Evolutionary conservation across 2,797 vertebrate genomes (phyloP), one percentile per base, ranked within the genome.

Genomic region (Netta rufina): DNA sequence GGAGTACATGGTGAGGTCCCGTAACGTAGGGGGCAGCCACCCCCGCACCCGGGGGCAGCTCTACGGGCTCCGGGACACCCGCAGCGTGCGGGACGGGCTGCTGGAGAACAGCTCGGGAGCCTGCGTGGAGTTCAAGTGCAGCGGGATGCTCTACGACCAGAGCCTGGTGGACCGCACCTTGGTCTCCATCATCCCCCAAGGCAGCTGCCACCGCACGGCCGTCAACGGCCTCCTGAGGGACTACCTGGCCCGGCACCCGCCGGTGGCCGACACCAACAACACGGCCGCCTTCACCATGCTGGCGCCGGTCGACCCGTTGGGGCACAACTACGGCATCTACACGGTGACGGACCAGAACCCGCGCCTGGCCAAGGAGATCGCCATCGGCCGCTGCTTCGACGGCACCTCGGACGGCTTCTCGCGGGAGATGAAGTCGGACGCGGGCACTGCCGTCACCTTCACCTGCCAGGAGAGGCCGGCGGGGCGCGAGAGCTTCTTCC

Each of bases 321-420:
- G 99, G 39, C 99, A 99, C 98, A 99, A 99, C 97, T 99, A 99
- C 4, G 99, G 99, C 72, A 99, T 99, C 96, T 99, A 99, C 96
- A 99, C 99, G 0, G 99, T 99, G 95, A 99, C 99, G 9, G 99
- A 99, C 96, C 99, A 99, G 97, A 99, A 98, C 96, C 99, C 99
- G 2, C 97, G 99, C 18, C 90, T 99, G 73, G 99, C 99, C 72
- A 99, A 99, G 97, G 99, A 99, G 83, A 99, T 99, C 0, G 99
- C 99, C 70, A 99, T 99, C 17, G 99, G 99, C 51, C 99, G 99
- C 87, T 99, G 99, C 97, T 99, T 99, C 25, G 99, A 99, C 8
- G 99, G 99, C 81, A 99, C 99, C 72, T 99, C 99, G 0, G 99
- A 99, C 0, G 99, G 99, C 54, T 99, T 99, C 97, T 99, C 99